phyloP scores from a whole-genome alignment of 2,113 vertebrate species.

The Etia nguti region DNA sequence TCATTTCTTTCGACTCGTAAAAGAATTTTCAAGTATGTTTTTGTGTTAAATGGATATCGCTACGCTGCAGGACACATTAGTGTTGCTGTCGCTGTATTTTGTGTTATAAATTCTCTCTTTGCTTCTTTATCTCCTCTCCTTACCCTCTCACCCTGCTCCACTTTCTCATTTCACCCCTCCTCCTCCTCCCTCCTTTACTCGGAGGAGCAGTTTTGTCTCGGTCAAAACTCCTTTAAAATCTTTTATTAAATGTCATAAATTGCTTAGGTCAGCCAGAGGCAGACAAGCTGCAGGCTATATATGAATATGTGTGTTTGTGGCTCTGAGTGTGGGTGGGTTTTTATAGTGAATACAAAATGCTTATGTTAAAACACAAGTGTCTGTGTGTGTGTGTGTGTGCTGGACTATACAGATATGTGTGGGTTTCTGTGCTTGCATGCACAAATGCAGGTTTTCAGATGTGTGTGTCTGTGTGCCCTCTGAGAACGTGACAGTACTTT shows the following conservation, averaged over 20 bases:
- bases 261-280: conserved; percentile 51
- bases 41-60: background rate
- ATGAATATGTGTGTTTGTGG: background rate
- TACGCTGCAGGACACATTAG: conserved; percentile 3
- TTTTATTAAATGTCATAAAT: conserved; percentile 70
- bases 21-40: background rate
- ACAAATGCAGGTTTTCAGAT: background rate
- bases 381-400: background rate
- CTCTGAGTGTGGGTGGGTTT: background rate
- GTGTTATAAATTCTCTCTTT: background rate
- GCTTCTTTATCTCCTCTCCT: conserved; percentile 2
- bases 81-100: background rate
- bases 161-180: background rate
- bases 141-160: background rate
- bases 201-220: conserved; percentile 36
- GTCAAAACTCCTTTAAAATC: conserved; percentile 49
- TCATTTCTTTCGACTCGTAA: background rate
- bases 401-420: background rate
- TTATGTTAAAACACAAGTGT: background rate
- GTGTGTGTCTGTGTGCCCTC: background rate
- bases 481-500: background rate
- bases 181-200: conserved; percentile 2
- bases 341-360: conserved; percentile 13
- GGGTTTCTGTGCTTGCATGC: background rate
- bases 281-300: conserved; percentile 11